Evolutionary conservation across 2,888 invertebrate genomes (phyloP).

Genomic region (Drosophila barbarae): DNA sequence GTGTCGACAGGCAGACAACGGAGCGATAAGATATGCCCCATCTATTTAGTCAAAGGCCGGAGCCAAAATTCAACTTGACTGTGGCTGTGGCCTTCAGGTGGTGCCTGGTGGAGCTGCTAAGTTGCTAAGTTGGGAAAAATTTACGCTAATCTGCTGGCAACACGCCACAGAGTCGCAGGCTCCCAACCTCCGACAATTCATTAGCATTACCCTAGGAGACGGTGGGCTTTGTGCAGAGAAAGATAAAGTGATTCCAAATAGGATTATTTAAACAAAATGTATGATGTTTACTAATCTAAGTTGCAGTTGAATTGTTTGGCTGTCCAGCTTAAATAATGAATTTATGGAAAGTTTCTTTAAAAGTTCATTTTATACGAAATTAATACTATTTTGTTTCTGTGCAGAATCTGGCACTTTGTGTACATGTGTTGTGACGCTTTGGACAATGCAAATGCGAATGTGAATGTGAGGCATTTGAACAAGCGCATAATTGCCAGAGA

Average conservation of each 20-base stretch:
- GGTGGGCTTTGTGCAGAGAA: slow-evolving; percentile 7
- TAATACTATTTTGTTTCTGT: not conserved
- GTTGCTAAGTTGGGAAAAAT: slow-evolving; percentile 49
- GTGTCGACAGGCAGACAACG: slow-evolving; percentile 65
- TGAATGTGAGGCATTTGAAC: slow-evolving; percentile 62
- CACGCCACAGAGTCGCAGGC: slow-evolving; percentile 54
- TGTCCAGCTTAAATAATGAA: not conserved
- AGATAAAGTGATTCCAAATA: not conserved
- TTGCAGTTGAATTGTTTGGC: too few species aligned
- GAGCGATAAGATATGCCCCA: slow-evolving; percentile 67
- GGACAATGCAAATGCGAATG: slow-evolving; percentile 63
- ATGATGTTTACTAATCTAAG: not conserved
- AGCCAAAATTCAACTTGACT: slow-evolving; percentile 40
- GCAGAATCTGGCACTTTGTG: slow-evolving; percentile 1
- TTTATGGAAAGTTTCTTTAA: too few species aligned
- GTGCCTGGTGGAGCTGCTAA: slow-evolving; percentile 19
- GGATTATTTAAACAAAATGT: not conserved
- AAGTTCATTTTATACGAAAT: not conserved
- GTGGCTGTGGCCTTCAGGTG: slow-evolving; percentile 43
- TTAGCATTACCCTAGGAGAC: slow-evolving; percentile 34
- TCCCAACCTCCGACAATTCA: slow-evolving; percentile 38
- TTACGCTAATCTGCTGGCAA: slow-evolving; percentile 69
- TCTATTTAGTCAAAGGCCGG: slow-evolving; percentile 59
- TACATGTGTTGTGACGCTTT: slow-evolving; percentile 63
- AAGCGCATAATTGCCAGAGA: slow-evolving; percentile 73